Evolutionary conservation across 2,888 invertebrate genomes (phyloP).

Genomic region (Drosophila suboccidentalis): DNA sequence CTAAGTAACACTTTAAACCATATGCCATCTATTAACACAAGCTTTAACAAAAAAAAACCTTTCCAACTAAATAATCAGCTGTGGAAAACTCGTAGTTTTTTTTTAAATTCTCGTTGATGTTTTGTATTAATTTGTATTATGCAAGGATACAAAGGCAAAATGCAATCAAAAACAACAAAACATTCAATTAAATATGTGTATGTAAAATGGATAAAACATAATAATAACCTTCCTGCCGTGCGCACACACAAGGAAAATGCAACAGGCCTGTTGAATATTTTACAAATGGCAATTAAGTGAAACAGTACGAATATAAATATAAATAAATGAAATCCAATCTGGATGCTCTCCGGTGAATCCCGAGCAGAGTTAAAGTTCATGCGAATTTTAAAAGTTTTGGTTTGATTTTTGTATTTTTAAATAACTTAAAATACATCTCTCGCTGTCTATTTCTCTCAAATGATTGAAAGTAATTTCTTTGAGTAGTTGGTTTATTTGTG

Average conservation of each 20-base stretch:
- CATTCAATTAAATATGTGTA: slow-evolving; percentile 18
- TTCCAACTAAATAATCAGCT: slow-evolving; percentile 35
- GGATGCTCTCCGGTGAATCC: slow-evolving; percentile 47
- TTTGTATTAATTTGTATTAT: slow-evolving; percentile 40
- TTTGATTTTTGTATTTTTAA: slow-evolving; percentile 34
- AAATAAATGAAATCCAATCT: slow-evolving; percentile 10
- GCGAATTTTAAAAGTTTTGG: slow-evolving; percentile 37
- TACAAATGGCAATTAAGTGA: slow-evolving; percentile 43
- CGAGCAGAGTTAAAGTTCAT: slow-evolving; percentile 13
- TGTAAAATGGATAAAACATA: slow-evolving; percentile 43
- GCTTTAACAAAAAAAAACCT: slow-evolving; percentile 1
- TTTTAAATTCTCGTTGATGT: slow-evolving; percentile 27
- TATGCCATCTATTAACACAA: slow-evolving; percentile 5
- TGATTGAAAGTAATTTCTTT: slow-evolving; percentile 42
- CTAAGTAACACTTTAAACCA: slow-evolving; percentile 13
- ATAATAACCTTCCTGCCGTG: slow-evolving; percentile 85
- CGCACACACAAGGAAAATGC: slow-evolving; percentile 67
- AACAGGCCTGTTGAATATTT: slow-evolving; percentile 25
- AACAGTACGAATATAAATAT: slow-evolving; percentile 10
- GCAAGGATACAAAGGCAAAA: slow-evolving; percentile 23
- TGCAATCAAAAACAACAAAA: slow-evolving; percentile 22
- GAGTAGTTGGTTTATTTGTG: slow-evolving; percentile 58
- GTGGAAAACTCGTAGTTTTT: slow-evolving; percentile 31
- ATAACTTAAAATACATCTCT: not conserved
- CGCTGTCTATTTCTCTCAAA: slow-evolving; percentile 34